Conservation (phyloP, 92 coral and sea anemone genomes). For the Isaurus tuberculatus region DNA sequence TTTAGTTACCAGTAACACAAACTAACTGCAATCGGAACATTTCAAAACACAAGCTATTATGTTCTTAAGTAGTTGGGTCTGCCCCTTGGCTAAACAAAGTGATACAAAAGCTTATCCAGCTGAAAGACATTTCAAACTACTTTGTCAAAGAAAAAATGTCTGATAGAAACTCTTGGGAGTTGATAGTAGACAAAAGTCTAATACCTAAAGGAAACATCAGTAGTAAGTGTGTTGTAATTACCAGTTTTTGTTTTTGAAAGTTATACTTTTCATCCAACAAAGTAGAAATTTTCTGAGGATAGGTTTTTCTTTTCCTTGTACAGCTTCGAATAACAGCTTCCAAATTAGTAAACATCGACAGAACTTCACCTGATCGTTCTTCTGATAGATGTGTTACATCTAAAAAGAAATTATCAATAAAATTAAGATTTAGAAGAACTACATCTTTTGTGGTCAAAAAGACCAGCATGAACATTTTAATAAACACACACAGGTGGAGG, state of each 20-base stretch:
- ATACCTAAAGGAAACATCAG: neutral
- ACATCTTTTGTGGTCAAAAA: neutral
- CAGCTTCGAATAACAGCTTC: constrained; percentile 82
- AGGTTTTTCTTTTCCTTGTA: constrained; percentile 81
- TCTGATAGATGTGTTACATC: constrained; percentile 72
- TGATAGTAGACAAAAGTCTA: neutral
- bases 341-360: constrained; percentile 79
- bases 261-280: constrained; percentile 55
- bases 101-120: no score
- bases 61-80: no score
- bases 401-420: constrained; percentile 10
- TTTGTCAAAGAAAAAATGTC: no score
- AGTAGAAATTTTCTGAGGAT: constrained; percentile 79
- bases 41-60: no score
- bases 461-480: neutral
- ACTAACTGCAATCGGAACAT: no score
- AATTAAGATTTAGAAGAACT: neutral
- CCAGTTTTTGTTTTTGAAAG: constrained; percentile 61
- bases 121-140: no score
- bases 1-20: no score
- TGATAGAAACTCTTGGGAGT: neutral
- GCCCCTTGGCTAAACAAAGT: no score
- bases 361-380: constrained; percentile 73
- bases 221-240: constrained; percentile 36
- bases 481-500: no score